These are phyloP conservation scores for Peromyscus leucopus DNA, from an alignment of 2,113 vertebrate species.

Conservation along the genomic window DNA sequence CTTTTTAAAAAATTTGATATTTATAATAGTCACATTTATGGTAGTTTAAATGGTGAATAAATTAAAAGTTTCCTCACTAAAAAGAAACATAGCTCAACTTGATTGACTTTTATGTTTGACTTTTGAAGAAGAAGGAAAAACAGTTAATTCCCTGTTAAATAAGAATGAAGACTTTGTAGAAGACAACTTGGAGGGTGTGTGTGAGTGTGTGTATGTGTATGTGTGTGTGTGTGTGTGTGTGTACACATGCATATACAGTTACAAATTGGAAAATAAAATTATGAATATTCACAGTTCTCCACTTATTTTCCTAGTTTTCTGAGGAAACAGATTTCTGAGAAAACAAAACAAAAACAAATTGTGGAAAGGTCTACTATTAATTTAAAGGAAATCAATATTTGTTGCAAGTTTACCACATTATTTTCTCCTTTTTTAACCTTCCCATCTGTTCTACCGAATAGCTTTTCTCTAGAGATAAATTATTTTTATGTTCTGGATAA, in stretches of 20 bases:
- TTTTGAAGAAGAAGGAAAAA: slow-evolving; percentile 17
- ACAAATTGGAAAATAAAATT: slow-evolving; percentile 52
- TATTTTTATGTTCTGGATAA: not conserved
- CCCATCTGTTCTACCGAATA: not conserved
- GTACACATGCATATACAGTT: not conserved
- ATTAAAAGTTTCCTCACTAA: not conserved
- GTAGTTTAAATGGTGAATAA: slow-evolving; percentile 8
- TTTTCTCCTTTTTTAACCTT: slow-evolving; percentile 22
- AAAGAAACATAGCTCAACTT: slow-evolving; percentile 19
- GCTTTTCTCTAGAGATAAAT: slow-evolving; percentile 1
- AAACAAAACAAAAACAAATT: not conserved
- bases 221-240: not conserved
- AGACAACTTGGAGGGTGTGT: not conserved
- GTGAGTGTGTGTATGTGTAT: not conserved
- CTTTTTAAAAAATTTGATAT: slow-evolving; percentile 5
- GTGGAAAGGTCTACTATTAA: not conserved
- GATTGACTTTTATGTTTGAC: not conserved
- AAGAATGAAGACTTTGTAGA: not conserved
- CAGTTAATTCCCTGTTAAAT: not conserved
- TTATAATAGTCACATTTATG: not conserved
- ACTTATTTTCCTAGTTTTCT: not conserved
- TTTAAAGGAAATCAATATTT: slow-evolving; percentile 6
- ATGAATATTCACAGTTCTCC: not conserved
- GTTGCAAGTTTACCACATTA: not conserved
- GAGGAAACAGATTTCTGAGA: not conserved